Conservation (phyloP, 2,797 vertebrate species). For the Ceyx erithaca region DNA sequence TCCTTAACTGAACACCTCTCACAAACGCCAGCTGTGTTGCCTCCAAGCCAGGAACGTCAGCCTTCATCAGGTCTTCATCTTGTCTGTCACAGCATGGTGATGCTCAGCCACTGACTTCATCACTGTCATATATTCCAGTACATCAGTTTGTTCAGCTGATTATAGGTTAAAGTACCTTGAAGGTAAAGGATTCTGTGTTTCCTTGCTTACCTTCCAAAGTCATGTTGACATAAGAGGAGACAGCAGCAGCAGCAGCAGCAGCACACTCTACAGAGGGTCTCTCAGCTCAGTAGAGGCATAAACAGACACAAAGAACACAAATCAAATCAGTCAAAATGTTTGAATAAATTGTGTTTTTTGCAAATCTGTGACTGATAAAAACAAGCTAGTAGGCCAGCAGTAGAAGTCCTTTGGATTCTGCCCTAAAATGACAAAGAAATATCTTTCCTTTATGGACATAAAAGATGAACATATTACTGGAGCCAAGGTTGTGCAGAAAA, state of each 20-base stretch:
- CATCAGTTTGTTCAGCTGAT: constrained; percentile 3
- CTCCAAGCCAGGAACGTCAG: background rate
- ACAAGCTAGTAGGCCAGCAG: background rate
- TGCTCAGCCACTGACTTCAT: background rate
- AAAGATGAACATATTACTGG: background rate
- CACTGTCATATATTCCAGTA: constrained; percentile 14
- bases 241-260: background rate
- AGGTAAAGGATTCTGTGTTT: background rate
- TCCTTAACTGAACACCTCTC: background rate
- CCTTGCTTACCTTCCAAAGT: background rate
- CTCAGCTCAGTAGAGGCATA: background rate
- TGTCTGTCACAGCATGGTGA: background rate
- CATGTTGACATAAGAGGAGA: background rate
- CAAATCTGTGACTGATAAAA: background rate
- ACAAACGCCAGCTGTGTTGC: background rate
- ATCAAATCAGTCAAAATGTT: background rate
- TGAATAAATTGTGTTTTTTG: background rate
- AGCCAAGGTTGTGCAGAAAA: background rate
- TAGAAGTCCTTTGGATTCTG: background rate
- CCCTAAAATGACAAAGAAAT: background rate
- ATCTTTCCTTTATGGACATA: background rate
- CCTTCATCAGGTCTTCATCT: background rate
- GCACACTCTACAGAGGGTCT: background rate
- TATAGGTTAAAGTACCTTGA: background rate
- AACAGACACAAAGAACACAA: background rate